phyloP scores from a whole-genome alignment of 2,888 invertebrate genomes.

The Bombyx huttoni region DNA sequence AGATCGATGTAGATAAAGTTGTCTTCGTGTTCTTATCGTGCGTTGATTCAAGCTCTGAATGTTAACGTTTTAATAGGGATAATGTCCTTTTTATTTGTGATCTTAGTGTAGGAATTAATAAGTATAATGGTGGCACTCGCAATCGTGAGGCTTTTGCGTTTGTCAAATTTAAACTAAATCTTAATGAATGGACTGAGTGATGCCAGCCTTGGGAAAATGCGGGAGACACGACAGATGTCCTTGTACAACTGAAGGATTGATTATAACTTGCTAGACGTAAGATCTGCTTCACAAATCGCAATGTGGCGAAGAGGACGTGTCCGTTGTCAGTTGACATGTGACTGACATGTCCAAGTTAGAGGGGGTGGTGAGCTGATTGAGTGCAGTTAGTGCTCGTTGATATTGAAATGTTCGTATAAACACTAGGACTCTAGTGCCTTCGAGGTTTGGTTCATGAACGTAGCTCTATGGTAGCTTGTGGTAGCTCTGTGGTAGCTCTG shows the following conservation, averaged over 20 bases:
- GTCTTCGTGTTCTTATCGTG: neutral
- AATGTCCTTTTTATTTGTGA: neutral
- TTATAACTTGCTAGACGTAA: neutral
- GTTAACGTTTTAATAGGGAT: constrained; percentile 1
- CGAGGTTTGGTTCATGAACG: constrained; percentile 29
- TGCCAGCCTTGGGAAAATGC: neutral
- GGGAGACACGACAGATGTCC: neutral
- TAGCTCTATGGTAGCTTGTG: constrained; percentile 62
- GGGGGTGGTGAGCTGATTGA: no score
- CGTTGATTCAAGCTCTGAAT: neutral
- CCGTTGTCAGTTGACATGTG: no score
- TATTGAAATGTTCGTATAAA: constrained; percentile 8
- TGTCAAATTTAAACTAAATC: neutral
- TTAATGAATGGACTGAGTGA: neutral
- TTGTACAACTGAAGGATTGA: neutral
- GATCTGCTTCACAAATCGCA: no score
- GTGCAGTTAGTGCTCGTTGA: no score
- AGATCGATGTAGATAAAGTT: constrained; percentile 19
- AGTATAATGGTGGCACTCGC: neutral
- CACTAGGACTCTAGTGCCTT: constrained; percentile 68
- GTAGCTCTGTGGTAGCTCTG: constrained; percentile 61
- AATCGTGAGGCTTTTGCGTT: neutral
- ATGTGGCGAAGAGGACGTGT: no score
- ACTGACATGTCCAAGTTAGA: no score
- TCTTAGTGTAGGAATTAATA: neutral